Evolutionary conservation across 2,113 vertebrate genomes (phyloP).

Genomic region (Protobothrops mucrosquamatus): DNA sequence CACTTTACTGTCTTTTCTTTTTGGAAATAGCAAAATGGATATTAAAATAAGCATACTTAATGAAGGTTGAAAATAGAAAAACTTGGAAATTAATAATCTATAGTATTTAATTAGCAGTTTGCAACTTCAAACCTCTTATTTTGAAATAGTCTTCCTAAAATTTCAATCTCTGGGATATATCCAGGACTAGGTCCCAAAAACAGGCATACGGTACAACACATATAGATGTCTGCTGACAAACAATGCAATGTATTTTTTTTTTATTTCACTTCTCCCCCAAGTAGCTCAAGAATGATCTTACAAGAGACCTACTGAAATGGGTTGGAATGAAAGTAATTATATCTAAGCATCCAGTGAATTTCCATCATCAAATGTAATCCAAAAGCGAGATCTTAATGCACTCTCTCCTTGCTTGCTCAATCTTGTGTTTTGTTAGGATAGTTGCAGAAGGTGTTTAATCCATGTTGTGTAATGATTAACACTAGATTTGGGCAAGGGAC

Average conservation of each 20-base stretch:
- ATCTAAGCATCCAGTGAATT: neutral
- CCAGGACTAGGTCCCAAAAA: neutral
- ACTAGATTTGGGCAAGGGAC: neutral
- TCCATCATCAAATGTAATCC: neutral
- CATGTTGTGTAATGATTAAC: neutral
- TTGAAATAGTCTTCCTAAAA: neutral
- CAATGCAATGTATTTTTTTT: neutral
- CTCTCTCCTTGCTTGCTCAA: neutral
- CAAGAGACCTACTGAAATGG: neutral
- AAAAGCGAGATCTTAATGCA: neutral
- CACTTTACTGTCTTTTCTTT: neutral
- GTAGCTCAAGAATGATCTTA: neutral
- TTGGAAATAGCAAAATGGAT: neutral
- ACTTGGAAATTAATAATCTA: neutral
- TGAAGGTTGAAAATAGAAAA: neutral
- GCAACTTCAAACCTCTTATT: neutral
- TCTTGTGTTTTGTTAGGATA: neutral
- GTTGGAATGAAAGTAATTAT: neutral
- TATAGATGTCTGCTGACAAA: neutral
- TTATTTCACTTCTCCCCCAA: neutral
- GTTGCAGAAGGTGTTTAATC: neutral
- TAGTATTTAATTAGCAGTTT: neutral
- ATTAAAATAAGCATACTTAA: neutral
- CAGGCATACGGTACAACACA: neutral
- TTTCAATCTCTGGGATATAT: neutral